A percentile compares a stretch with the other conserved stretches of the same genome.
These are phyloP conservation scores for Nematopogon swammerdamellus DNA, from an alignment of 2,888 invertebrate species.

Conservation along the genomic window DNA sequence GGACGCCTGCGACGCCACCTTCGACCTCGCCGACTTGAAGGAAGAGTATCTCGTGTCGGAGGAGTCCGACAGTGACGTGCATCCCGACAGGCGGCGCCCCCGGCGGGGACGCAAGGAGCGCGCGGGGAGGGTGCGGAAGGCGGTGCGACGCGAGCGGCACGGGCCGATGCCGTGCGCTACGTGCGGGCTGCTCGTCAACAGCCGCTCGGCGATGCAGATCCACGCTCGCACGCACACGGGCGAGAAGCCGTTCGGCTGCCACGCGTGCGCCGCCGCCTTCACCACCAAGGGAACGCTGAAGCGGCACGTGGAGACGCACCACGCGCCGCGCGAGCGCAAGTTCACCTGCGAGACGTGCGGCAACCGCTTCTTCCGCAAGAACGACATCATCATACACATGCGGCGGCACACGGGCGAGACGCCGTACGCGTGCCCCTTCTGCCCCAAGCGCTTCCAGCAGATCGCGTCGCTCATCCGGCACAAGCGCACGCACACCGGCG, in stretches of 20 bases:
- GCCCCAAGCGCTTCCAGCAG: slow-evolving; percentile 32
- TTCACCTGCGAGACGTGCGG: slow-evolving; percentile 45
- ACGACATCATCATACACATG: slow-evolving; percentile 37
- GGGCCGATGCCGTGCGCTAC: slow-evolving; percentile 30
- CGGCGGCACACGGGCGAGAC: slow-evolving; percentile 38
- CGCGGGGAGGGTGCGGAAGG: background rate
- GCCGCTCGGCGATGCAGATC: slow-evolving; percentile 31
- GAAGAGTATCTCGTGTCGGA: background rate
- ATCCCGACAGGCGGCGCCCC: background rate
- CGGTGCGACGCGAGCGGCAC: background rate
- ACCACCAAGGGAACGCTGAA: slow-evolving; percentile 31
- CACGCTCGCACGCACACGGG: slow-evolving; percentile 43
- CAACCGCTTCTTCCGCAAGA: slow-evolving; percentile 34
- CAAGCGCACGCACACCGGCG: slow-evolving; percentile 39
- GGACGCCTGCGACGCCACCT: background rate
- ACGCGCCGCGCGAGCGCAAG: slow-evolving; percentile 27
- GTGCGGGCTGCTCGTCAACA: slow-evolving; percentile 27
- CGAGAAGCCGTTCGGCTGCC: slow-evolving; percentile 35
- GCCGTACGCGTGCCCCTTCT: slow-evolving; percentile 35
- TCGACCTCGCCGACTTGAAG: background rate
- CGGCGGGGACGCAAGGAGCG: background rate
- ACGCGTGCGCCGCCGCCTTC: slow-evolving; percentile 26
- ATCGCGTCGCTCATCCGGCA: slow-evolving; percentile 39
- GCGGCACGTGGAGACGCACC: slow-evolving; percentile 29
- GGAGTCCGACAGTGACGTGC: background rate